These are phyloP conservation scores for Acanthacorydalis orientalis DNA, from an alignment of 2,888 invertebrate species.

Conservation along the genomic window DNA sequence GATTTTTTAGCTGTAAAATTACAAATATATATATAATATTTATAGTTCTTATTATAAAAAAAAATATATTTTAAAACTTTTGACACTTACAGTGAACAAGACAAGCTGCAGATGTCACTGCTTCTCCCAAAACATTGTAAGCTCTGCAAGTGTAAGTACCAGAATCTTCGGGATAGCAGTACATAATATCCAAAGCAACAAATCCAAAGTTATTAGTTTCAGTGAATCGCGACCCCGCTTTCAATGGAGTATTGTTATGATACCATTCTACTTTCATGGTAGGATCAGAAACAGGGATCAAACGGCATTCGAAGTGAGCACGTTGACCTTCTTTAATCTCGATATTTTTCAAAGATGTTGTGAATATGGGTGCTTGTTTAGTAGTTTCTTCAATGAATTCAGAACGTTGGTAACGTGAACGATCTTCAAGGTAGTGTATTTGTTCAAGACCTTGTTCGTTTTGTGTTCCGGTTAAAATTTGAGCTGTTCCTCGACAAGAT, in stretches of 20 bases:
- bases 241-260: constrained; percentile 76
- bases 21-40: constrained; percentile 2
- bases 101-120: constrained; percentile 79
- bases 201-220: constrained; percentile 96
- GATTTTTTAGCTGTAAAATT: constrained; percentile 44
- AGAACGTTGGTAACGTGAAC: constrained; percentile 55
- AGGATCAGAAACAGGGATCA: constrained; percentile 86
- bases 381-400: constrained; percentile 69
- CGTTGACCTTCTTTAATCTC: constrained; percentile 89
- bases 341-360: constrained; percentile 78
- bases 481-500: constrained; percentile 56
- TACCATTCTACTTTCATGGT: constrained; percentile 94
- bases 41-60: constrained; percentile 4
- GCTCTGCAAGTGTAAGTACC: constrained; percentile 93
- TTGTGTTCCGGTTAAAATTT: constrained; percentile 70
- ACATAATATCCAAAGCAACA: constrained; percentile 89
- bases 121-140: constrained; percentile 80
- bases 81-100: constrained; percentile 51
- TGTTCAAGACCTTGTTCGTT: constrained; percentile 79
- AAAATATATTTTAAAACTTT: not conserved
- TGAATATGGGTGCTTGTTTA: constrained; percentile 84
- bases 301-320: constrained; percentile 84
- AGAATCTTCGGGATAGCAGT: constrained; percentile 89
- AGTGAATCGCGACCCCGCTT: constrained; percentile 87
- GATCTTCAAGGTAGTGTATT: constrained; percentile 78